Base-by-base conservation (phyloP, 2,888 invertebrate species). In the Ctenicera cuprea region DNA sequence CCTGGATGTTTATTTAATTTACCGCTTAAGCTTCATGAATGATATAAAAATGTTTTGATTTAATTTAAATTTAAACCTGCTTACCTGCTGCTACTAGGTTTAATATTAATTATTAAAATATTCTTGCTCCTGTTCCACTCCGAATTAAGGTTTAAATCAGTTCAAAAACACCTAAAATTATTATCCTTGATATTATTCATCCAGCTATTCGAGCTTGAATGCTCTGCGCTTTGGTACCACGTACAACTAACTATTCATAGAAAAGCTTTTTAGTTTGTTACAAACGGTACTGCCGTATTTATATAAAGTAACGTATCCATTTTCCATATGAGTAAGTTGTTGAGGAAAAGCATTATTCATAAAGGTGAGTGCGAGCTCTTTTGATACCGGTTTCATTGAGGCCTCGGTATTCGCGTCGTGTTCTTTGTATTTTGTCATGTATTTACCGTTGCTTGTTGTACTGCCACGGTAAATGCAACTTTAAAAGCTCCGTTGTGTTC, bases 321-420 rank as follows among this genome's bases (percentile, higher is more conserved):
- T 72, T 72, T 72, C 72, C 72, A 54, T 66, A 45, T 66, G 72
- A 72, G 66, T 72, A 72, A 72, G 26, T 41, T 48, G 66, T 52
- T 62, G 72, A 18, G 5, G 66, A 61, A 71, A 72, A 48, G 57
- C 50, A 65, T 71, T 71, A 71, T 71, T 71, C 71, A 71, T 71
- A 48, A 54, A 57, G 30, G 57, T 37, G 18, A 22, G 33, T 30
- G 62, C 62, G 62, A 43, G 48, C 45, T 63, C 67, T 67, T 72
- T 72, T 72, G 52, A 68, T 68, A 68, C 62, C 67, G 67, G 62
- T 73, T 68, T 73, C 73, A 63, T 73, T 67, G 68, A 73, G 62
- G 37, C 59, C 54, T 14, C 14, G 54, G 45, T 38, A 57, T 67
- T 67, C 37, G 37, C 18, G 20, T 43, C 41, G 38, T 30, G 41